phyloP scores from a whole-genome alignment of 2,797 vertebrate species.

The Gallinago solitaria region DNA sequence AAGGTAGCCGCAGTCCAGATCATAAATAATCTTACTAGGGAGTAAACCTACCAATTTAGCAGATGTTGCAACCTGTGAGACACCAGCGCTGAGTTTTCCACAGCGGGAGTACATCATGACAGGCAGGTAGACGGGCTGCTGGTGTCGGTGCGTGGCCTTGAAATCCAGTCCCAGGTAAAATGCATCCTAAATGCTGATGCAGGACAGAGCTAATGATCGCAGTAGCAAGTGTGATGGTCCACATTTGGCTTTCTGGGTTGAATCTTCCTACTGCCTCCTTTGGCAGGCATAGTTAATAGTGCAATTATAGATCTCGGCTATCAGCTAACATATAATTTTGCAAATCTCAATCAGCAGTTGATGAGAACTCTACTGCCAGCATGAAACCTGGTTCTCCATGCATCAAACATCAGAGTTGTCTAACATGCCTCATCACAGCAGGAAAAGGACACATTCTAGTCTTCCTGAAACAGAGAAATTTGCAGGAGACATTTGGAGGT shows the following conservation, averaged over 20 bases:
- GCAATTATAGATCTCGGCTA: not conserved
- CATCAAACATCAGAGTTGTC: not conserved
- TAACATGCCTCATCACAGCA: not conserved
- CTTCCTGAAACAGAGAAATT: not conserved
- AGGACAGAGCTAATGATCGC: not conserved
- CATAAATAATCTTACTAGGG: not conserved
- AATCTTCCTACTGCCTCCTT: not conserved
- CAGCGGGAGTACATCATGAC: rapidly evolving
- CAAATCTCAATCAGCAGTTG: not conserved
- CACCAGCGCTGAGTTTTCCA: not conserved
- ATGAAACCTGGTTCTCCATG: not conserved
- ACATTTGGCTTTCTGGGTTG: not conserved
- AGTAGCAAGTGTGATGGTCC: not conserved
- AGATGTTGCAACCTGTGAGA: not conserved
- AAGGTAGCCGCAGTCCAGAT: not conserved
- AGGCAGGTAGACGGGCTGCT: rapidly evolving
- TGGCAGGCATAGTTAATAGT: not conserved
- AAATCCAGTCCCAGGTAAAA: not conserved
- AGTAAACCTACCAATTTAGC: not conserved
- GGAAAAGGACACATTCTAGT: not conserved
- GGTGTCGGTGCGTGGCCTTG: not conserved
- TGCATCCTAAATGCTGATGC: not conserved
- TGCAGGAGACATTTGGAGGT: not conserved
- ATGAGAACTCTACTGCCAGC: not conserved
- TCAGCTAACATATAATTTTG: not conserved